Evolutionary conservation across 2,888 invertebrate genomes (phyloP).

Genomic region (Piscicola geometra): DNA sequence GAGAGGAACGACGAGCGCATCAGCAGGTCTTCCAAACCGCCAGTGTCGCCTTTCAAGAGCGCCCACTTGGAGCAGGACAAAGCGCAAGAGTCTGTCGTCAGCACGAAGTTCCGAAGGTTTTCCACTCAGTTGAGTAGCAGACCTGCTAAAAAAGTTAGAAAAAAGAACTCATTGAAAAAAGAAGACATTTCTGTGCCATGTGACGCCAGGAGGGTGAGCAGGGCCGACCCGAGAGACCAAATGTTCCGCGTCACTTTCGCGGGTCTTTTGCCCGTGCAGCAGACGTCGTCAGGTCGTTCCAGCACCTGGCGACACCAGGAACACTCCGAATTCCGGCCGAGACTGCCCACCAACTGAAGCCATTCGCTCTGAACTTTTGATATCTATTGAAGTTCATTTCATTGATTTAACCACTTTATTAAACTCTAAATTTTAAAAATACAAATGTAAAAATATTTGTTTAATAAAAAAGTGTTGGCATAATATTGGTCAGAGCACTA

Average conservation of each 20-base stretch:
- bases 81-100: not conserved
- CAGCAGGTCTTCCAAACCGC: not conserved
- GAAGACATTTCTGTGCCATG: conserved; percentile 21
- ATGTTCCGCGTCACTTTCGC: conserved; percentile 26
- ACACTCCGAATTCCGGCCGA: conserved; percentile 17
- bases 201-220: conserved; percentile 12
- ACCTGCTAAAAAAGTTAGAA: not conserved
- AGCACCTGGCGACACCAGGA: not conserved
- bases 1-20: not conserved
- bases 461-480: no score
- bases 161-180: not conserved
- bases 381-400: no score
- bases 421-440: no score
- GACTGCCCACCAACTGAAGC: conserved; percentile 29
- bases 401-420: no score
- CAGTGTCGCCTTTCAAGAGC: not conserved
- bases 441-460: no score
- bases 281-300: not conserved
- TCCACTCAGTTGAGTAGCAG: not conserved
- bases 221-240: not conserved
- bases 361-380: no score
- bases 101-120: not conserved
- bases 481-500: no score
- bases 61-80: not conserved
- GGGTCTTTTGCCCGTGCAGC: conserved; percentile 15